Conservation (phyloP, 2,888 invertebrate genomes). For the Scelioninae gen. 1 region DNA sequence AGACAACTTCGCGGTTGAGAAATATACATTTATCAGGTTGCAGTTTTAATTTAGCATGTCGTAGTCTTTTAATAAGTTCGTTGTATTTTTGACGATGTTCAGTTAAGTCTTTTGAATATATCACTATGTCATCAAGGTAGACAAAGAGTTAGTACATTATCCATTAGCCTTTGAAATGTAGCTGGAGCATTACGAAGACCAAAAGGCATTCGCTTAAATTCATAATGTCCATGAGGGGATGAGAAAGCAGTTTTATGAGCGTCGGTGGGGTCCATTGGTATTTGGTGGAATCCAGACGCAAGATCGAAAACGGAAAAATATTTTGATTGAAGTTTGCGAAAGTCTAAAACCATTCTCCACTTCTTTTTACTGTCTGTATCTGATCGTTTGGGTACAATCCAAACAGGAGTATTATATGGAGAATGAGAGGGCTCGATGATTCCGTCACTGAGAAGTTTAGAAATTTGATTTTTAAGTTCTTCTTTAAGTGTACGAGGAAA, state of each 20-base stretch:
- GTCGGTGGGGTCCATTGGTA: neutral
- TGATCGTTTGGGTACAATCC: too few species aligned
- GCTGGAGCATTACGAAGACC: neutral
- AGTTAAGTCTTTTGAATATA: neutral
- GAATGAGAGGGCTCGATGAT: neutral
- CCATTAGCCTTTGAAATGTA: neutral
- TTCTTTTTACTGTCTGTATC: neutral
- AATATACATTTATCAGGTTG: neutral
- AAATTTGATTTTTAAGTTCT: neutral
- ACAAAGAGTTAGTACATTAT: neutral
- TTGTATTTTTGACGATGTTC: neutral
- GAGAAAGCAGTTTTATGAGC: neutral
- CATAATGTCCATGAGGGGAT: neutral
- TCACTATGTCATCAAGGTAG: neutral
- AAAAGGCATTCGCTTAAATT: neutral
- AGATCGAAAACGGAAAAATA: too few species aligned
- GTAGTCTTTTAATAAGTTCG: neutral
- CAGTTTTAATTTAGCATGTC: neutral
- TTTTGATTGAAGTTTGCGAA: neutral
- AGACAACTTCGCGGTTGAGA: neutral
- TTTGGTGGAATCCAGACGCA: neutral
- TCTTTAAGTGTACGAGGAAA: neutral
- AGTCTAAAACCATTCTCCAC: conserved; percentile 1
- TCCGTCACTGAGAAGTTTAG: neutral
- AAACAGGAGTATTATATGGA: too few species aligned